phyloP scores from a whole-genome alignment of 2,888 invertebrate genomes.

The Eilema caniola region DNA sequence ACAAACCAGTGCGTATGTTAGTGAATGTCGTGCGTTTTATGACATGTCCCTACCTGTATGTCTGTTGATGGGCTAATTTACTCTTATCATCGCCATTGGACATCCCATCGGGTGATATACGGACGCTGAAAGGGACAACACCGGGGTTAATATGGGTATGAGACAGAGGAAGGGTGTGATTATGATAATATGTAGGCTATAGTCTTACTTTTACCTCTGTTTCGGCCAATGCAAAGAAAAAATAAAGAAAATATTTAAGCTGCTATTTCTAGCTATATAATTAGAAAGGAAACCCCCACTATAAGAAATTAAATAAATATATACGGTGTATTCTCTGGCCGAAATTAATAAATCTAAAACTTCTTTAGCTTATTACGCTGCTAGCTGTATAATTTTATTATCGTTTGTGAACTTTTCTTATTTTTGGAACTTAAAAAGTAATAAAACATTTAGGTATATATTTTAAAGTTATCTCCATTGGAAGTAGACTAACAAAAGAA shows the following conservation, averaged over 20 bases:
- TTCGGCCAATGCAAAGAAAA: conserved; percentile 78
- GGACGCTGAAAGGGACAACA: conserved; percentile 88
- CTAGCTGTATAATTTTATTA: neutral
- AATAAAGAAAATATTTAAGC: conserved; percentile 66
- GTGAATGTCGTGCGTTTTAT: conserved; percentile 52
- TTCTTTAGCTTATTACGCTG: neutral
- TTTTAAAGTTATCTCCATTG: no score
- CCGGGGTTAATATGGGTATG: conserved; percentile 79
- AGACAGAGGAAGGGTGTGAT: conserved; percentile 66
- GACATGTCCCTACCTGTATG: conserved; percentile 91
- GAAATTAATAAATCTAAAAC: conserved; percentile 3
- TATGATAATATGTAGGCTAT: conserved; percentile 60
- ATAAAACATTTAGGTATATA: no score
- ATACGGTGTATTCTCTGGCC: conserved; percentile 7
- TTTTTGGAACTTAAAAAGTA: neutral
- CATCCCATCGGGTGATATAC: conserved; percentile 88
- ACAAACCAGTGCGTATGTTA: conserved; percentile 50
- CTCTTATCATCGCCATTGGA: conserved; percentile 89
- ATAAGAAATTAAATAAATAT: conserved; percentile 10
- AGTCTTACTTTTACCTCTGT: conserved; percentile 80
- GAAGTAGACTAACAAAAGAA: no score
- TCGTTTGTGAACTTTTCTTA: neutral
- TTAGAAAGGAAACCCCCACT: conserved; percentile 16
- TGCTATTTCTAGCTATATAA: conserved; percentile 41
- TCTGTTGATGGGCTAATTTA: conserved; percentile 91